A percentile compares a stretch with the other conserved stretches of the same genome.
Conservation (phyloP, 1,140 invertebrate species). For the Spodoptera frugiperda region DNA sequence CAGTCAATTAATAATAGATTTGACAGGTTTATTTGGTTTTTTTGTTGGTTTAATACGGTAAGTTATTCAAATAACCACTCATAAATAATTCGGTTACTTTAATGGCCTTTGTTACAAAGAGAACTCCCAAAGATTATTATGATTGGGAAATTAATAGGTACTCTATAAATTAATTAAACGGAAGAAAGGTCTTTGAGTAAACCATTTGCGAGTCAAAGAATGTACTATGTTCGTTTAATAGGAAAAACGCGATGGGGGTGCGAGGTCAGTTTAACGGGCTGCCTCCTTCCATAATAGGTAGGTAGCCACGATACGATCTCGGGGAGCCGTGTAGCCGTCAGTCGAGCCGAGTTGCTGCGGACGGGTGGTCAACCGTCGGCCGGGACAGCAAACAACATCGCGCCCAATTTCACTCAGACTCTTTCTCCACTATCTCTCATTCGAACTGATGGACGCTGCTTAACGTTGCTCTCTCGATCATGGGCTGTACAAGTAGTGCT, state of each 20-base stretch:
- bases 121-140: not conserved
- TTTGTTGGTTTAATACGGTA: too few relatives aligned
- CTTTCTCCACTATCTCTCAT: not conserved
- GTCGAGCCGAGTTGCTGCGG: conserved; percentile 69
- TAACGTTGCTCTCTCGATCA: conserved; percentile 56
- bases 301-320: conserved; percentile 78
- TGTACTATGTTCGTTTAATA: conserved; percentile 82
- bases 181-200: conserved; percentile 57
- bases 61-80: too few relatives aligned
- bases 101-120: not conserved
- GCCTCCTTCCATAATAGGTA: conserved; percentile 78
- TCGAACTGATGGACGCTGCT: conserved; percentile 39
- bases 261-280: conserved; percentile 81
- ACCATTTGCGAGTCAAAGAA: conserved; percentile 72
- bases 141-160: conserved; percentile 13
- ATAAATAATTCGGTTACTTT: not conserved
- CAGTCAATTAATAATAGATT: too few relatives aligned
- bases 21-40: too few relatives aligned
- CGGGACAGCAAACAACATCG: conserved; percentile 21
- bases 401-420: not conserved
- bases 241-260: conserved; percentile 84
- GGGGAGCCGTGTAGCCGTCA: conserved; percentile 57
- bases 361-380: conserved; percentile 60
- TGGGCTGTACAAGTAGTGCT: conserved; percentile 81
- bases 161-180: conserved; percentile 40